Evolutionary conservation across 2,797 vertebrate genomes (phyloP).

Genomic region (Paratrypauchen microcephalus): DNA sequence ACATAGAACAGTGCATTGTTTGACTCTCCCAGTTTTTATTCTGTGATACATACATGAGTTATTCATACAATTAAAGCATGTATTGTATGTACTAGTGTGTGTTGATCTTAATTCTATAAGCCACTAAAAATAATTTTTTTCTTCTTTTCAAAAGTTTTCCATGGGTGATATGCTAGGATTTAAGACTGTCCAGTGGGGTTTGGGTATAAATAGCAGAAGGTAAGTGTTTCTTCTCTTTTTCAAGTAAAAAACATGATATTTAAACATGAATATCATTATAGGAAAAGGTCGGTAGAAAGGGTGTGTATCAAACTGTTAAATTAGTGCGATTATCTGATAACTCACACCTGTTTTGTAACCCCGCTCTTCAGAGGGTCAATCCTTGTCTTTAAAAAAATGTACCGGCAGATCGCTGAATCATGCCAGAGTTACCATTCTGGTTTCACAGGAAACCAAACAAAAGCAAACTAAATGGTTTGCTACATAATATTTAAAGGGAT

Average conservation of each 20-base stretch:
- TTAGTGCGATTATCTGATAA: constrained; percentile 14
- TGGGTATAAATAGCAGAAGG: constrained; percentile 30
- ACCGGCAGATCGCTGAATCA: constrained; percentile 4
- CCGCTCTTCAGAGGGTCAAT: constrained; percentile 22
- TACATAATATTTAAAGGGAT: constrained; percentile 30
- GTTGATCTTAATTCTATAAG: neutral
- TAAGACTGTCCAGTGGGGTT: constrained; percentile 5
- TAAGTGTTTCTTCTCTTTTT: constrained; percentile 48
- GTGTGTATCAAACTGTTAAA: constrained; percentile 16
- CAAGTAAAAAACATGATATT: constrained; percentile 61
- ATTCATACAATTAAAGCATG: neutral
- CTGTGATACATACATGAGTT: neutral
- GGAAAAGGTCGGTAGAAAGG: constrained; percentile 19
- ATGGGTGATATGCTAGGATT: neutral
- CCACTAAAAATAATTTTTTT: neutral
- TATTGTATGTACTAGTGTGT: neutral
- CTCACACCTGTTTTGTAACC: constrained; percentile 19
- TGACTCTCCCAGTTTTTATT: neutral
- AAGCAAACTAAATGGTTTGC: constrained; percentile 37
- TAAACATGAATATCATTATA: constrained; percentile 36
- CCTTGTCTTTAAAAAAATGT: constrained; percentile 27
- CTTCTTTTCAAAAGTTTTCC: neutral
- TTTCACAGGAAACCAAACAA: constrained; percentile 35
- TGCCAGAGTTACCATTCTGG: constrained; percentile 22
- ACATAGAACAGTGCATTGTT: neutral